Percentiles rank a stretch among this genome's conserved stretches.
Conservation (phyloP, 2,888 invertebrate genomes). For the Meiosimyza decipiens region DNA sequence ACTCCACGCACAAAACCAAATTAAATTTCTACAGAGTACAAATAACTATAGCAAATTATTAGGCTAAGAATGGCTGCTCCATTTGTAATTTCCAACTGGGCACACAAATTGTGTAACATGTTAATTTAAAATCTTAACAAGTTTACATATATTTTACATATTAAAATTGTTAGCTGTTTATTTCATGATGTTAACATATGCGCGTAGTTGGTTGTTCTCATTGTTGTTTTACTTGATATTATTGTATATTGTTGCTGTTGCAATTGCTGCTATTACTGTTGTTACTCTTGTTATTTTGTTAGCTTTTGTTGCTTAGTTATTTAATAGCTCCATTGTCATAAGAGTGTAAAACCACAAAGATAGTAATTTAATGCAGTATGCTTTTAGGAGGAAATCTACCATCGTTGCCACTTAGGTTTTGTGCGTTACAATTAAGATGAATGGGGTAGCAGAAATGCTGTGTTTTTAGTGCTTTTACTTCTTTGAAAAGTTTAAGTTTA, state of each 20-base stretch:
- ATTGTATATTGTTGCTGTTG: neutral
- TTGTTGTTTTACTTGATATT: slow-evolving; percentile 18
- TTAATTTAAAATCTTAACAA: slow-evolving; percentile 21
- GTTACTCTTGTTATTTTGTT: slow-evolving; percentile 13
- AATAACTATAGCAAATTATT: no score
- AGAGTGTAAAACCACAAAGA: neutral
- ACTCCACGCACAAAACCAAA: no score
- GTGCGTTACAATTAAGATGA: neutral
- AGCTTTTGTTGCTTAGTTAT: slow-evolving; percentile 3
- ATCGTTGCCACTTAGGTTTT: slow-evolving; percentile 27
- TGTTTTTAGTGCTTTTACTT: no score
- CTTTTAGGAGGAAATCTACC: slow-evolving; percentile 9
- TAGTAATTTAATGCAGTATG: slow-evolving; percentile 17
- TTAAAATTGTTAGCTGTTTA: neutral
- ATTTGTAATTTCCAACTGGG: no score
- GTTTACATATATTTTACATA: no score
- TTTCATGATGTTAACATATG: neutral
- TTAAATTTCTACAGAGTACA: no score
- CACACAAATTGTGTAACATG: neutral
- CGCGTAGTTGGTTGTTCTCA: neutral
- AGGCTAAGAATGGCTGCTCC: no score
- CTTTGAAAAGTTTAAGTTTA: no score
- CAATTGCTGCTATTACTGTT: slow-evolving; percentile 11
- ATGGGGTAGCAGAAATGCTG: no score
- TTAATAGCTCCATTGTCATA: slow-evolving; percentile 16